These are phyloP conservation scores for Ellobius talpinus DNA, from an alignment of 2,113 vertebrate genomes.

Conservation along the genomic window DNA sequence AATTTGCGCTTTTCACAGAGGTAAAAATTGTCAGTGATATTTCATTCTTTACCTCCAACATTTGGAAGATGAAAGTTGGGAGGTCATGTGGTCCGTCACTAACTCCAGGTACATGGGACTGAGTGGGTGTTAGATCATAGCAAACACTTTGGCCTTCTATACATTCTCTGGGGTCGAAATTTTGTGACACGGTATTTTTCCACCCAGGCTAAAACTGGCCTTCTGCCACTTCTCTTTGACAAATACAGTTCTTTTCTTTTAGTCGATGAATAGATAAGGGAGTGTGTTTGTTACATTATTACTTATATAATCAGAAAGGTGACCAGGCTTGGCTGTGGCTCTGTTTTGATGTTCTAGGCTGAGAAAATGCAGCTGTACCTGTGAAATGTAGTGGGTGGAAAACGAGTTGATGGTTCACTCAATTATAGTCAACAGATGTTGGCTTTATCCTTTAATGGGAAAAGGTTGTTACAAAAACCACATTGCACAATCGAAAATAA, in stretches of 20 bases:
- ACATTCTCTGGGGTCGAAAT: not conserved
- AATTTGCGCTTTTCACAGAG: not conserved
- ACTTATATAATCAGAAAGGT: constrained; percentile 47
- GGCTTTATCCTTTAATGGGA: constrained; percentile 59
- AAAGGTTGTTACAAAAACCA: constrained; percentile 57
- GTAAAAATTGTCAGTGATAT: not conserved
- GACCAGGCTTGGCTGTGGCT: constrained; percentile 48
- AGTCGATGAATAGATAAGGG: not conserved
- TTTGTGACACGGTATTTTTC: not conserved
- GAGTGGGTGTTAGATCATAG: not conserved
- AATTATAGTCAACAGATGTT: constrained; percentile 64
- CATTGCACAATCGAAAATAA: constrained; percentile 37
- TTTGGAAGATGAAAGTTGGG: not conserved
- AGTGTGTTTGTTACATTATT: constrained; percentile 39
- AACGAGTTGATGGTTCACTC: constrained; percentile 60
- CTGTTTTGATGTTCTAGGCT: constrained; percentile 63
- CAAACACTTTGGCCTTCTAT: not conserved
- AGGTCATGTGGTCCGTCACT: not conserved
- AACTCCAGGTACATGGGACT: not conserved
- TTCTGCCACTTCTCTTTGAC: not conserved
- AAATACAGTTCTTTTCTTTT: not conserved
- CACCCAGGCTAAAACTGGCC: not conserved
- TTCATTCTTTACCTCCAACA: constrained; percentile 27
- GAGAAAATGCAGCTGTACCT: constrained; percentile 62
- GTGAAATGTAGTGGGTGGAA: constrained; percentile 63